Evolutionary conservation across 2,113 vertebrate species (phyloP).

Genomic region (Catharus fuscescens): DNA sequence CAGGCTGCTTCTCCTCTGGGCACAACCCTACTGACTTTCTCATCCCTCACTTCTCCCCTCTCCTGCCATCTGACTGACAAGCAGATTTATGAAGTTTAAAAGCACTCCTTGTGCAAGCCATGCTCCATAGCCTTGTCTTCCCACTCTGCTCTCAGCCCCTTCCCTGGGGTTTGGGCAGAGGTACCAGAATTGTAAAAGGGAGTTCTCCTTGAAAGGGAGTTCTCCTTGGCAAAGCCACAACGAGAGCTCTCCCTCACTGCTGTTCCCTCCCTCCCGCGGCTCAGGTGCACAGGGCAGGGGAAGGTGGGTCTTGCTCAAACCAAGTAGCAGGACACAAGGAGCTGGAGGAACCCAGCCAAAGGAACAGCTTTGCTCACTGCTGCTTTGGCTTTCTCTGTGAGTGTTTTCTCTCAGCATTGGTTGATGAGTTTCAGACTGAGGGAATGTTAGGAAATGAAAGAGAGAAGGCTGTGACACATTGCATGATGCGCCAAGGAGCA

Average conservation of each 20-base stretch:
- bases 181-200: accelerated
- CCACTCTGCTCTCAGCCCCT: background rate
- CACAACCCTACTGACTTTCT: background rate
- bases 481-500: background rate
- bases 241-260: background rate
- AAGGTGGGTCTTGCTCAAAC: background rate
- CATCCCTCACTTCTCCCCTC: background rate
- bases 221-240: background rate
- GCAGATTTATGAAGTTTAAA: background rate
- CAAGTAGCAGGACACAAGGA: background rate
- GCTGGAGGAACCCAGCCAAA: constrained; percentile 10
- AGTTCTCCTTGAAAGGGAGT: background rate
- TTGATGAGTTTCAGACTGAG: constrained; percentile 51
- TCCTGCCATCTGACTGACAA: background rate
- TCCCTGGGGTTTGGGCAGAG: background rate
- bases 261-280: background rate
- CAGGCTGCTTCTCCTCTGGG: background rate
- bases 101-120: background rate
- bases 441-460: background rate
- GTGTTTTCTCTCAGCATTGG: background rate
- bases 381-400: background rate
- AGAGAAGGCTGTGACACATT: background rate
- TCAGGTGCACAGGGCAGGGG: background rate
- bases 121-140: background rate
- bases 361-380: constrained; percentile 54